phyloP scores from a whole-genome alignment of 1,140 invertebrate genomes.

The Psix sp. region DNA sequence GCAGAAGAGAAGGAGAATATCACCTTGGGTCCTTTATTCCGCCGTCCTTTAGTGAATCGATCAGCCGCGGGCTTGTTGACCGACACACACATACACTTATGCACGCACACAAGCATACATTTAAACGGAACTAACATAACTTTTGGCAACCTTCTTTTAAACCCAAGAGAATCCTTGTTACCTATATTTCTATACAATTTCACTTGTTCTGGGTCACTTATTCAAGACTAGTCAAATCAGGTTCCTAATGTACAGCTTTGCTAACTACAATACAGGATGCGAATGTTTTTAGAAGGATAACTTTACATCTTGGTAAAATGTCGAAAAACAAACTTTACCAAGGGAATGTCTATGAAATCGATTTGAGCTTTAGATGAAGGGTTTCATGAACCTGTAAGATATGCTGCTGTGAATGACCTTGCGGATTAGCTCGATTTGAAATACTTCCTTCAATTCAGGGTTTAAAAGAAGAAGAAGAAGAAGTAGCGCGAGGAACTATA shows the following conservation, averaged over 20 bases:
- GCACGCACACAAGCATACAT: background rate
- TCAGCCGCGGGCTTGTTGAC: slow-evolving; percentile 54
- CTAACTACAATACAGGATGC: background rate
- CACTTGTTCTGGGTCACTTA: too few relatives aligned
- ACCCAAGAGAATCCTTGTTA: slow-evolving; percentile 18
- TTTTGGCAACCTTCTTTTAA: slow-evolving; percentile 2
- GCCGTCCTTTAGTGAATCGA: slow-evolving; percentile 51
- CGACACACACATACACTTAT: slow-evolving; percentile 22
- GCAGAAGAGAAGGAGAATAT: slow-evolving; percentile 17
- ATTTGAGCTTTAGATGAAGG: too few relatives aligned
- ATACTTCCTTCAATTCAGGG: background rate
- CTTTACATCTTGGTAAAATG: too few relatives aligned
- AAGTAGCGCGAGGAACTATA: too few relatives aligned
- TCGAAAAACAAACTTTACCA: too few relatives aligned
- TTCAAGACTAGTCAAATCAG: slow-evolving; percentile 10
- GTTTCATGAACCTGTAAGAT: slow-evolving; percentile 1
- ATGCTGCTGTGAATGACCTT: slow-evolving; percentile 15
- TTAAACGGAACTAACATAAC: background rate
- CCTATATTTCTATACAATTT: slow-evolving; percentile 5
- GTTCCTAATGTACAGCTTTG: too few relatives aligned
- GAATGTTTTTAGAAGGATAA: slow-evolving; percentile 9
- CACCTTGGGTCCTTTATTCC: slow-evolving; percentile 47
- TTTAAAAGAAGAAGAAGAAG: too few relatives aligned
- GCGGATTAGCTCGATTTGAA: background rate
- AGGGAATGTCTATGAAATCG: too few relatives aligned